Percentiles rank a stretch among this genome's conserved stretches.
phyloP scores from a whole-genome alignment of 2,888 invertebrate genomes.

The Amorpha juglandis region DNA sequence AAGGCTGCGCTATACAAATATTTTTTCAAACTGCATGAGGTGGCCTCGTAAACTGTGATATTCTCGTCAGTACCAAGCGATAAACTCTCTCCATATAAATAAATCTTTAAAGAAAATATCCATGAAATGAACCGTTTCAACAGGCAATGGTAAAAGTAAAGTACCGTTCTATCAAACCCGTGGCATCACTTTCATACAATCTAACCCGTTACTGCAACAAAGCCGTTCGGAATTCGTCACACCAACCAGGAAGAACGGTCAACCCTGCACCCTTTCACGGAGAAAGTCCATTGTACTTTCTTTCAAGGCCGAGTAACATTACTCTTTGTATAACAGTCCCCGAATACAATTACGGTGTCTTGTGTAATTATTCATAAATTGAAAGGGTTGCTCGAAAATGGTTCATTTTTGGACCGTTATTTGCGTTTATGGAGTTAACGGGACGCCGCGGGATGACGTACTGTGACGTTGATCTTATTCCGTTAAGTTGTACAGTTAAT shows the following conservation, averaged over 20 bases:
- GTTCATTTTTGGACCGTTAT: conserved; percentile 69
- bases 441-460: conserved; percentile 51
- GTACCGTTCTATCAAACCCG: conserved; percentile 24
- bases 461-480: conserved; percentile 47
- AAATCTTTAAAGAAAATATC: no score
- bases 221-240: conserved; percentile 55
- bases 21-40: no score
- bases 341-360: conserved; percentile 71
- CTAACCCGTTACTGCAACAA: conserved; percentile 30
- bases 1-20: no score
- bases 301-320: conserved; percentile 69
- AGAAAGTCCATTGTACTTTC: conserved; percentile 80
- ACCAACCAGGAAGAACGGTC: conserved; percentile 60
- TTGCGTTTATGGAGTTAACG: conserved; percentile 67
- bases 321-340: conserved; percentile 71
- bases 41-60: no score
- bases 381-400: conserved; percentile 78
- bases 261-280: conserved; percentile 61
- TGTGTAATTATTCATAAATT: conserved; percentile 77
- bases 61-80: no score
- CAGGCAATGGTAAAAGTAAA: neutral
- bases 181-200: conserved; percentile 43
- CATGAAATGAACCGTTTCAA: no score
- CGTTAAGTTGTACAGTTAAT: conserved; percentile 43
- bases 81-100: no score